These are phyloP conservation scores for Nannobrachium achirus DNA, from an alignment of 2,113 vertebrate species.

Conservation along the genomic window DNA sequence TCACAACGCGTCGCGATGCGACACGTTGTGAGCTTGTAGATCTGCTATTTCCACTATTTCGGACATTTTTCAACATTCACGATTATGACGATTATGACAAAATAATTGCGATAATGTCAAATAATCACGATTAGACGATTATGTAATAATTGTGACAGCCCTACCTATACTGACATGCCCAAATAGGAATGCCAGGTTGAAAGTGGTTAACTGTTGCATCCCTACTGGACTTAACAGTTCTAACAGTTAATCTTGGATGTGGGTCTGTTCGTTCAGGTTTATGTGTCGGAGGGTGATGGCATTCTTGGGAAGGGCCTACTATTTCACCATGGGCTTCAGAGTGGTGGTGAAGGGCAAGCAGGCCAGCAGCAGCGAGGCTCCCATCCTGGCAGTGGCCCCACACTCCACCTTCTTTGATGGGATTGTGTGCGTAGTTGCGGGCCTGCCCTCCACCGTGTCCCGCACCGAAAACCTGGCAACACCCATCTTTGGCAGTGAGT, in stretches of 20 bases:
- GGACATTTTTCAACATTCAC: too few species aligned
- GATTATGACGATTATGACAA: too few species aligned
- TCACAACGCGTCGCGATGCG: too few species aligned
- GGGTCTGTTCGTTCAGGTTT: constrained; percentile 75
- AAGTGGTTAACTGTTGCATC: too few species aligned
- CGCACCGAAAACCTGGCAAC: constrained; percentile 86
- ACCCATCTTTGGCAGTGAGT: constrained; percentile 93
- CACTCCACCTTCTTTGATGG: constrained; percentile 97
- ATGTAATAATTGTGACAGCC: too few species aligned
- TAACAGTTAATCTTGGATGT: background rate
- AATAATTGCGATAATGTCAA: too few species aligned
- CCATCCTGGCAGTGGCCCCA: constrained; percentile 90
- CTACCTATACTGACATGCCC: too few species aligned
- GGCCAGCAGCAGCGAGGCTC: constrained; percentile 81
- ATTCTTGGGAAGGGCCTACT: constrained; percentile 81
- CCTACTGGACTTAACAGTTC: too few species aligned
- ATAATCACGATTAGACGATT: too few species aligned
- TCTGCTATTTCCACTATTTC: too few species aligned
- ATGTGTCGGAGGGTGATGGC: constrained; percentile 79
- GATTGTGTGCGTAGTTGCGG: constrained; percentile 86
- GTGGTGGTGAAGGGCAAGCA: constrained; percentile 87
- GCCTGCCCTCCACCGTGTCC: constrained; percentile 91
- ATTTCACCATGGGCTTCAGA: constrained; percentile 89
- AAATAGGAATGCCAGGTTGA: too few species aligned
- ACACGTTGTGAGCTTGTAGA: background rate